Conservation (phyloP, 2,797 vertebrate genomes). For the Gymnothorax javanicus region DNA sequence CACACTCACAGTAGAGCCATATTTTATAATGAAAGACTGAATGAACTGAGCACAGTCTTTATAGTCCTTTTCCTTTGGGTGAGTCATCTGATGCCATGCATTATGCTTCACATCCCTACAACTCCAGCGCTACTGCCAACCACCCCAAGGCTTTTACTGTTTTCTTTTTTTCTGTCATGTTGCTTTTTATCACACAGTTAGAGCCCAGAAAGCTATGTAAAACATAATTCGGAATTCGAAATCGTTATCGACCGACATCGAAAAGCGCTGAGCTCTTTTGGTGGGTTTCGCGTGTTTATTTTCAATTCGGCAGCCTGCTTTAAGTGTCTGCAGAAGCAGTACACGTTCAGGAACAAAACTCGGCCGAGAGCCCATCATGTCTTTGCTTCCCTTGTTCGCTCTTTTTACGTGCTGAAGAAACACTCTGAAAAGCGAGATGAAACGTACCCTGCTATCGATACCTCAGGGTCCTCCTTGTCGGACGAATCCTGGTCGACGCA, state of each 20-base stretch:
- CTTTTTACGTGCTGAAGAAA: constrained; percentile 66
- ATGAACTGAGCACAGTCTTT: neutral
- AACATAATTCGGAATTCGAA: neutral
- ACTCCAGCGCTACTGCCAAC: neutral
- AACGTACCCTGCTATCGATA: constrained; percentile 71
- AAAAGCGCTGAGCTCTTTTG: neutral
- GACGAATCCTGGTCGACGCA: constrained; percentile 63
- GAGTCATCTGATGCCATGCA: neutral
- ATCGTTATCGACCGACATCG: neutral
- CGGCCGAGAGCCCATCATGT: neutral
- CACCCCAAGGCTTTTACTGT: neutral
- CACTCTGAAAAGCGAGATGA: constrained; percentile 69
- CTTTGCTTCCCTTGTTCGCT: constrained; percentile 25
- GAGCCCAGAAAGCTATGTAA: neutral
- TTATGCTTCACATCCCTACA: neutral
- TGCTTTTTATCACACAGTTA: constrained; percentile 8
- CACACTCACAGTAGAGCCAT: neutral
- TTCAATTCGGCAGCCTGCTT: neutral
- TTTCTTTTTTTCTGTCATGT: neutral
- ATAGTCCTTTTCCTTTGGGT: constrained; percentile 4
- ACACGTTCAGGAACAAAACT: neutral
- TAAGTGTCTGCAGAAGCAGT: neutral
- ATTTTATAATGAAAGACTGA: neutral
- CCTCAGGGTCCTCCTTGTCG: constrained; percentile 70
- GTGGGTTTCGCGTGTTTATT: neutral